Conservation (phyloP, 2,113 vertebrate species). For the Puntigrus tetrazona region DNA sequence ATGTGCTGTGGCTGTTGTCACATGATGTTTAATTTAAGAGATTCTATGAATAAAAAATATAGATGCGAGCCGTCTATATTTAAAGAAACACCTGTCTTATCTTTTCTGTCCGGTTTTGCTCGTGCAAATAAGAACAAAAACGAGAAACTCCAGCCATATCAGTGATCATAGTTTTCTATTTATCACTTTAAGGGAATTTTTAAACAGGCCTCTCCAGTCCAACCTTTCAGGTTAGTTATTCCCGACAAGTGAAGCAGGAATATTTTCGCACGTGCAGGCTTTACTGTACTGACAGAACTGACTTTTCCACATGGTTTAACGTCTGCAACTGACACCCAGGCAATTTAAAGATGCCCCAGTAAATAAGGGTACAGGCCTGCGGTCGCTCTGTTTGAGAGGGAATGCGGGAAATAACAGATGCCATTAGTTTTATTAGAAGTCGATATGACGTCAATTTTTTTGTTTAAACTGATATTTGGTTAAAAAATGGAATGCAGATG, state of each 20-base stretch:
- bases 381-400: too few species aligned
- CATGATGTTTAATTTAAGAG: conserved; percentile 53
- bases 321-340: not conserved
- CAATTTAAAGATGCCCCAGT: too few species aligned
- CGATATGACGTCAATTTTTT: too few species aligned
- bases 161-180: not conserved
- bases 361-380: too few species aligned
- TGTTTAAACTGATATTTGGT: too few species aligned
- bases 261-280: not conserved
- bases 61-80: conserved; percentile 6
- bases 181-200: not conserved
- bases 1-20: conserved; percentile 61
- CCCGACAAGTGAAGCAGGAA: not conserved
- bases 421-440: too few species aligned
- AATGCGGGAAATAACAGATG: too few species aligned
- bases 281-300: not conserved
- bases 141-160: not conserved
- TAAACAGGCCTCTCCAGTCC: not conserved
- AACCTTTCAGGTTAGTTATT: not conserved
- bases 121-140: not conserved
- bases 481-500: too few species aligned
- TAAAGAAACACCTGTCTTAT: conserved; percentile 25
- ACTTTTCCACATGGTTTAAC: not conserved
- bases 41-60: conserved; percentile 30
- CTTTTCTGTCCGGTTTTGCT: not conserved